These are phyloP conservation scores for Ectemnius cavifrons DNA, from an alignment of 2,888 invertebrate species.

Conservation along the genomic window DNA sequence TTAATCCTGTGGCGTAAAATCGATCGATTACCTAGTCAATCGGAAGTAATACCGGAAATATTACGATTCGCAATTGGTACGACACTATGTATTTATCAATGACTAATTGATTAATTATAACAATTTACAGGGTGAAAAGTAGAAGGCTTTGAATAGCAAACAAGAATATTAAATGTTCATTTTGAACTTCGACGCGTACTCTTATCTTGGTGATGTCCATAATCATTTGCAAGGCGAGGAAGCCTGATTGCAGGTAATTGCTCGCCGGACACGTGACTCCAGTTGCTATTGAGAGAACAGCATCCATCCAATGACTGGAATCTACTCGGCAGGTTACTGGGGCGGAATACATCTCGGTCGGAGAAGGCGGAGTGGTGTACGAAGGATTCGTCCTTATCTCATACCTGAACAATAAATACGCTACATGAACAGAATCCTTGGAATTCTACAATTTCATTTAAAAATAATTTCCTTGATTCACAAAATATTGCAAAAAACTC, in stretches of 20 bases:
- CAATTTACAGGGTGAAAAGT: not conserved
- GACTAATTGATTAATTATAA: not conserved
- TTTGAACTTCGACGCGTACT: constrained; percentile 75
- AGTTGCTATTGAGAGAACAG: constrained; percentile 84
- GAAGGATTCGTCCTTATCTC: constrained; percentile 87
- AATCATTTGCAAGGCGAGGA: constrained; percentile 85
- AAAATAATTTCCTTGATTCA: not conserved
- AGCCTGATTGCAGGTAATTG: constrained; percentile 88
- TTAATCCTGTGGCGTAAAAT: not conserved
- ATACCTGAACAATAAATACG: constrained; percentile 79
- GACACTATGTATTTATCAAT: too few relatives aligned
- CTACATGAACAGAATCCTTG: not conserved
- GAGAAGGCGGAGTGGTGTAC: constrained; percentile 83
- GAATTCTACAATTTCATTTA: not conserved
- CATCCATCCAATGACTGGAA: constrained; percentile 81
- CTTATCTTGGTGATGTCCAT: constrained; percentile 87
- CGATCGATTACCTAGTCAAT: too few relatives aligned
- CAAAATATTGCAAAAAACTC: not conserved
- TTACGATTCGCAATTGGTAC: too few relatives aligned
- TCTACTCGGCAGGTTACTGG: constrained; percentile 85
- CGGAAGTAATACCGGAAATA: too few relatives aligned
- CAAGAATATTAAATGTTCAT: not conserved
- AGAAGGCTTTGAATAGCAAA: not conserved
- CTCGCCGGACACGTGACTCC: constrained; percentile 87
- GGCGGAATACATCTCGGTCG: constrained; percentile 83